Evolutionary conservation across 2,797 vertebrate species (phyloP).

Genomic region (Catostomus latipinnis): DNA sequence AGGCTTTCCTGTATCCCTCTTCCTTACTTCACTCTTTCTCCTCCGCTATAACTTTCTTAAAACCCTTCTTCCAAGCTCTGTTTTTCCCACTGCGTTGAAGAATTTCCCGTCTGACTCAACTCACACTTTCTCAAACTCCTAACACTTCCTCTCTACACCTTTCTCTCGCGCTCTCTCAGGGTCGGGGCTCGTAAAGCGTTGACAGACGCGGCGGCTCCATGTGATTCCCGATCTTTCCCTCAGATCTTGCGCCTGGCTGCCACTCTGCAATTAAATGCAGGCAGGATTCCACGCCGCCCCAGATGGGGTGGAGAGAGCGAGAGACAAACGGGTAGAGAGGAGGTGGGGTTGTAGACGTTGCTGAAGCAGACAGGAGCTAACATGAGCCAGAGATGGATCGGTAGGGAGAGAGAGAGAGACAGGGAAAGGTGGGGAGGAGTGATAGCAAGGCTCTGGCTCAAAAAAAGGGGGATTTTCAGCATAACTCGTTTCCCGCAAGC

Average conservation of each 20-base stretch:
- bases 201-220: slow-evolving; percentile 61
- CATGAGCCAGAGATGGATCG: slow-evolving; percentile 56
- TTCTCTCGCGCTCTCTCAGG: slow-evolving; percentile 48
- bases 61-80: slow-evolving; percentile 47
- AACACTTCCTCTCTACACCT: slow-evolving; percentile 67
- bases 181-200: slow-evolving; percentile 57
- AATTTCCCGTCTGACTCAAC: slow-evolving; percentile 27
- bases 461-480: slow-evolving; percentile 52
- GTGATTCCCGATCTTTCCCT: slow-evolving; percentile 60
- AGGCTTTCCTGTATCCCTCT: slow-evolving; percentile 67
- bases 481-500: slow-evolving; percentile 47
- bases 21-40: slow-evolving; percentile 63
- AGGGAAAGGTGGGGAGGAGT: slow-evolving; percentile 61
- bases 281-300: slow-evolving; percentile 78
- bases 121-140: slow-evolving; percentile 56
- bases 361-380: slow-evolving; percentile 66
- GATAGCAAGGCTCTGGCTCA: slow-evolving; percentile 43
- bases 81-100: slow-evolving; percentile 50
- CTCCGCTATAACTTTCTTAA: slow-evolving; percentile 65
- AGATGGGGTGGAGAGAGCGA: slow-evolving; percentile 61
- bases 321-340: slow-evolving; percentile 61
- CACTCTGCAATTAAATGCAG: slow-evolving; percentile 83
- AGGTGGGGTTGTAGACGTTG: slow-evolving; percentile 73
- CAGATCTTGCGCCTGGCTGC: slow-evolving; percentile 68
- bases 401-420: neutral